A percentile compares a stretch with the other conserved stretches of the same genome.
phyloP scores from a whole-genome alignment of 2,797 vertebrate species.

The Cyprinodon diabolis region DNA sequence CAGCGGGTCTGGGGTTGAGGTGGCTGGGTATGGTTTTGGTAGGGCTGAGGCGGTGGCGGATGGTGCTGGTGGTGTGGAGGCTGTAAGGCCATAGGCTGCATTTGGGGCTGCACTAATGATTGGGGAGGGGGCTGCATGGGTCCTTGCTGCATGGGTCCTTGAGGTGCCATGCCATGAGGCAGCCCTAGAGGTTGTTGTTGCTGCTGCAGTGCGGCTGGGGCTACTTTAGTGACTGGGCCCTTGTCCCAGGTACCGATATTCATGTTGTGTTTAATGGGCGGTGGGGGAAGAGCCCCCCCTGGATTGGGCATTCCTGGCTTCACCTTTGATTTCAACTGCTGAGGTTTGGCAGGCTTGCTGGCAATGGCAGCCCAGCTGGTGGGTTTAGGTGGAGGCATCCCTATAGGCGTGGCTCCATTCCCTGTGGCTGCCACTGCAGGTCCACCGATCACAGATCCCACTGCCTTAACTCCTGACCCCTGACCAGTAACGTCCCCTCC shows the following conservation, averaged over 20 bases:
- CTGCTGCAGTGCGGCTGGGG: conserved; percentile 84
- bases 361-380: conserved; percentile 96
- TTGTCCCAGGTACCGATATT: conserved; percentile 98
- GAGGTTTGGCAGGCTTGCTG: conserved; percentile 92
- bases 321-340: conserved; percentile 90
- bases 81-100: conserved; percentile 86
- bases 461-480: conserved; percentile 88
- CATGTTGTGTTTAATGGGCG: conserved; percentile 97
- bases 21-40: conserved; percentile 87
- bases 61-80: conserved; percentile 77
- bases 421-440: conserved; percentile 85
- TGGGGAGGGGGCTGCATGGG: conserved; percentile 80
- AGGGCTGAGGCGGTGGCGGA: conserved; percentile 84
- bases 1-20: conserved; percentile 89
- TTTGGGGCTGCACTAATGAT: conserved; percentile 77
- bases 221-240: conserved; percentile 88
- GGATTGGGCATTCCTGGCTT: conserved; percentile 87
- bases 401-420: conserved; percentile 85
- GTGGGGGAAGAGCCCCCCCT: conserved; percentile 86
- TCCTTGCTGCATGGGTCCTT: conserved; percentile 76
- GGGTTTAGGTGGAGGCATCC: conserved; percentile 90
- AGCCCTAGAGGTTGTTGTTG: conserved; percentile 75
- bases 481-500: conserved; percentile 86
- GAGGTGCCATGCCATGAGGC: conserved; percentile 74
- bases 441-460: conserved; percentile 91